These are phyloP conservation scores for Chydorus sphaericus DNA, from an alignment of 2,888 invertebrate species.

Conservation along the genomic window DNA sequence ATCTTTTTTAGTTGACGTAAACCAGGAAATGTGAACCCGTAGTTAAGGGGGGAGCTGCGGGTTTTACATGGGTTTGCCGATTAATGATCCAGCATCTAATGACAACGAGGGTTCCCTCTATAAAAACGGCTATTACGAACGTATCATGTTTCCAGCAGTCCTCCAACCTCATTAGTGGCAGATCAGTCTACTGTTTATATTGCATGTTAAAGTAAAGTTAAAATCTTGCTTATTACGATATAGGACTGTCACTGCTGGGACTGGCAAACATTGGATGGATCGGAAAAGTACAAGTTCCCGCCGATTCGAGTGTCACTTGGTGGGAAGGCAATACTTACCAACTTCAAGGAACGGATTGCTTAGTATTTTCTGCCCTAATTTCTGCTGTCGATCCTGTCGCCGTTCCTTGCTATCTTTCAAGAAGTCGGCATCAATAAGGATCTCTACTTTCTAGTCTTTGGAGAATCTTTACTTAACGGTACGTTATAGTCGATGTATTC, in stretches of 20 bases:
- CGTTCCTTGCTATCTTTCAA: conserved; percentile 37
- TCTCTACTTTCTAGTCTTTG: conserved; percentile 41
- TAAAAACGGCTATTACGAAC: too few species aligned
- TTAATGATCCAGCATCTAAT: too few species aligned
- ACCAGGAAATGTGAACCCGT: too few species aligned
- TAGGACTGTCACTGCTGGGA: conserved; percentile 9
- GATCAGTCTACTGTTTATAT: too few species aligned
- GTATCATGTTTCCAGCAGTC: too few species aligned
- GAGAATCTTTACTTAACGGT: conserved; percentile 41
- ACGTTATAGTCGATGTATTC: conserved; percentile 19
- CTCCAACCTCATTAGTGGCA: too few species aligned
- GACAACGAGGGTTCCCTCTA: too few species aligned
- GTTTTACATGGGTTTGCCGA: too few species aligned
- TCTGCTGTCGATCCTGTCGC: conserved; percentile 44
- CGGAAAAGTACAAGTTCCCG: conserved; percentile 6
- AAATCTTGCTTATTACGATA: too few species aligned
- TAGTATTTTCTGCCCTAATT: conserved; percentile 37
- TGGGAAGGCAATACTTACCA: conserved; percentile 3
- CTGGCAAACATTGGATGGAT: conserved; percentile 10
- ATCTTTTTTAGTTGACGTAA: too few species aligned
- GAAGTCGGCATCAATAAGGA: conserved; percentile 40
- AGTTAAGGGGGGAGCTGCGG: too few species aligned
- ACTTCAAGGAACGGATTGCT: conserved; percentile 23
- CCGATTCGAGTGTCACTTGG: neutral
- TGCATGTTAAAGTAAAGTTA: too few species aligned